Evolutionary conservation across 2,888 invertebrate genomes (phyloP), one percentile per base, ranked within the genome.

Genomic region (Protula sp.): DNA sequence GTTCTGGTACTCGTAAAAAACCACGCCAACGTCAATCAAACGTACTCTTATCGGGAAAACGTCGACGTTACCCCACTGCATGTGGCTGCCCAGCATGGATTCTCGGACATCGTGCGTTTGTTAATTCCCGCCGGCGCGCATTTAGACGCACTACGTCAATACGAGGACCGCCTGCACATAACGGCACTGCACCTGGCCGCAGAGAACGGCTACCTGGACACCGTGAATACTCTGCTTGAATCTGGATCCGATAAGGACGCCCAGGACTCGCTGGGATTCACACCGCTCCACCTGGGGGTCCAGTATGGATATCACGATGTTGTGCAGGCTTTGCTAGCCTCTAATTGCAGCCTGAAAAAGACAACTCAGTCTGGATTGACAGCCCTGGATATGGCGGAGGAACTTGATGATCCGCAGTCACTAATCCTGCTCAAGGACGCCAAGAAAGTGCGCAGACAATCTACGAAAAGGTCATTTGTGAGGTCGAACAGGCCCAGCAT

Each of bases 41-140:
- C 30, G 4, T 64, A 64, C 3, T 52, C 54, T 2, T 54, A 59
- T 9, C 58, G 54, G 1, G 62, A 61, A 9, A 60, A 66, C 55
- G 19, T 47, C 19, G 63, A 63, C 30, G 53, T 64, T 30, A 64
- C 67, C 2, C 62, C 66, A 2, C 57, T 67, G n/a, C 67, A 67
- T 30, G 60, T 61, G 19, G 67, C 67, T 3, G 48, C 67, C 4
- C 65, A 68, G 54, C 56, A 62, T 26, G 67, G 65, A 3, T 61
- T 63, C 56, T 38, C 58, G 4, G 54, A 55, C 22, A 48, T 64
- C 24, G 58, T 59, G 50, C 55, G 57, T 14, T 24, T 54, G 27
- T 62, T 68, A 9, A 54, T 65, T 3, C 51, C 59, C n/a, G 58
- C 52, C 30, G 62, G 61, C 3, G 66, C 66, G n/a, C 63, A 68